Percentiles rank a stretch among this genome's conserved stretches.
These are phyloP conservation scores for Catonia carolina DNA, from an alignment of 2,888 invertebrate genomes.

Conservation along the genomic window DNA sequence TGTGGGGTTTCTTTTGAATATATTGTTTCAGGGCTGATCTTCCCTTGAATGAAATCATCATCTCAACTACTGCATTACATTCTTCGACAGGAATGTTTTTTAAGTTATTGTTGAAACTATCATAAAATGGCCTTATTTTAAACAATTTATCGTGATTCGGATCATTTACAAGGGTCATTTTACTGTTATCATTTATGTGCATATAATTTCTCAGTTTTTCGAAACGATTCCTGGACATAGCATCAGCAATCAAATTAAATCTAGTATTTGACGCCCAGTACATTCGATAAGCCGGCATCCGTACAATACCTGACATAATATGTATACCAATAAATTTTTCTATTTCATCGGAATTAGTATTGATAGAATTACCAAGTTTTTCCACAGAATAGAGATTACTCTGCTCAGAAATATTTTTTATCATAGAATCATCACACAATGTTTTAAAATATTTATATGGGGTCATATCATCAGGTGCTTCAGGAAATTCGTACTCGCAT, in stretches of 20 bases:
- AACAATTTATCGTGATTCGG: conserved; percentile 32
- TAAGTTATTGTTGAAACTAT: conserved; percentile 29
- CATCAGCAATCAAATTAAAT: conserved; percentile 31
- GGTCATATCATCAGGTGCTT: too few relatives aligned
- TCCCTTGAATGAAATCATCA: conserved; percentile 37
- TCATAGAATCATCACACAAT: neutral
- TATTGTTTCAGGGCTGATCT: conserved; percentile 33
- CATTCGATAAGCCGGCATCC: conserved; percentile 33
- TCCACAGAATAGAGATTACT: conserved; percentile 11
- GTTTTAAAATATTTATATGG: conserved; percentile 5
- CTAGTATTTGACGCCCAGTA: conserved; percentile 33
- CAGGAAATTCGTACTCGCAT: too few relatives aligned
- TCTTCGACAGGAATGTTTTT: conserved; percentile 34
- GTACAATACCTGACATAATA: conserved; percentile 30
- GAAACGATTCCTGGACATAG: conserved; percentile 34
- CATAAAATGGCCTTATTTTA: conserved; percentile 33
- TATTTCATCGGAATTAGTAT: conserved; percentile 30
- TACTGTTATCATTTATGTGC: conserved; percentile 23
- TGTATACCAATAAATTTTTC: conserved; percentile 32
- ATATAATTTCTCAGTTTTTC: conserved; percentile 23
- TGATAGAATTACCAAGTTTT: conserved; percentile 28
- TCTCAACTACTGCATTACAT: conserved; percentile 34
- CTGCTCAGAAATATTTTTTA: conserved; percentile 7
- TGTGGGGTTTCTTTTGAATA: conserved; percentile 36
- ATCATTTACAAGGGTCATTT: conserved; percentile 9